Conservation (phyloP, 1,140 invertebrate genomes). For the Bombus ignitus region DNA sequence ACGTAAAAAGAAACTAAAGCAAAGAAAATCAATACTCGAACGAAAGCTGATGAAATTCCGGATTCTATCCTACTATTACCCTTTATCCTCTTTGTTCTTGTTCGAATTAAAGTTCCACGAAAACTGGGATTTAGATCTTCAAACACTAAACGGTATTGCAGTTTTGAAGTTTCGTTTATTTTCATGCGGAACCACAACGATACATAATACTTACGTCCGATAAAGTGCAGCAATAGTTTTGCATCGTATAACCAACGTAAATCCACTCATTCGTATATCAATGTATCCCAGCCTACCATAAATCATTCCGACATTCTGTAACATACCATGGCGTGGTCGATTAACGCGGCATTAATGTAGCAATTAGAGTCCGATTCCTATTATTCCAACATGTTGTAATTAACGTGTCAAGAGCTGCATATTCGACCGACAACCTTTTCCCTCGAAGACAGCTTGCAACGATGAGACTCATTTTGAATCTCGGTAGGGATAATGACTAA, state of each 20-base stretch:
- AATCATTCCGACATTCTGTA: constrained; percentile 26
- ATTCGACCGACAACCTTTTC: not conserved
- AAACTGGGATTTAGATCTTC: not conserved
- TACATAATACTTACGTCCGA: not conserved
- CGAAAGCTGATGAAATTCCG: not conserved
- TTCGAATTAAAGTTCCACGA: not conserved
- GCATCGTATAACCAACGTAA: not conserved
- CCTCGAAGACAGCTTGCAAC: too few relatives aligned
- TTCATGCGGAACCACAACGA: not conserved
- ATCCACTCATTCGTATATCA: not conserved
- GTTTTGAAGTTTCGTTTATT: not conserved
- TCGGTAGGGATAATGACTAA: not conserved
- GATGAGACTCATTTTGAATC: not conserved
- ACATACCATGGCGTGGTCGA: constrained; percentile 6
- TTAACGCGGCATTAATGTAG: constrained; percentile 42
- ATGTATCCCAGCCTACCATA: not conserved
- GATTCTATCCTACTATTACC: not conserved
- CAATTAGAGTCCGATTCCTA: constrained; percentile 38
- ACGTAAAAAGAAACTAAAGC: not conserved
- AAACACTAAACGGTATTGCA: not conserved
- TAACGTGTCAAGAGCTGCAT: constrained; percentile 7
- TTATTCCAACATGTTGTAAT: constrained; percentile 18
- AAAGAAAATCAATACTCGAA: not conserved
- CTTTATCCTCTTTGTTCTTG: not conserved
- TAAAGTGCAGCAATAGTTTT: not conserved